phyloP scores from a whole-genome alignment of 2,888 invertebrate genomes.

The Chalcis sispes region DNA sequence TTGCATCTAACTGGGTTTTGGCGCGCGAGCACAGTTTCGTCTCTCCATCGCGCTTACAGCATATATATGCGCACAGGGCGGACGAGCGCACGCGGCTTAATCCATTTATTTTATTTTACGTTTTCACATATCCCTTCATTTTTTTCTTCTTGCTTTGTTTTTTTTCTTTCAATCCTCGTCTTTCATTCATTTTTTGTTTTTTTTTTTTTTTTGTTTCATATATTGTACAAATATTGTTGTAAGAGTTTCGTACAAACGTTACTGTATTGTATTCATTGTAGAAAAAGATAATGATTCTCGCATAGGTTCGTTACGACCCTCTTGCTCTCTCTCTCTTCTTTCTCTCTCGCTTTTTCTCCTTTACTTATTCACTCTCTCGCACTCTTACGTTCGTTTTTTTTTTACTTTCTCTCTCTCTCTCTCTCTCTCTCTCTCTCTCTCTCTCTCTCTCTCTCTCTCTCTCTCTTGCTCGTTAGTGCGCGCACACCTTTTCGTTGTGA shows the following conservation, averaged over 20 bases:
- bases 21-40: conserved; percentile 65
- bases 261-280: conserved; percentile 66
- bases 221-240: conserved; percentile 75
- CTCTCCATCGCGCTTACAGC: too few species aligned
- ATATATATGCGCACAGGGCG: too few species aligned
- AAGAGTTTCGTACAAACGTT: conserved; percentile 76
- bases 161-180: too few species aligned
- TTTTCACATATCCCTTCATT: too few species aligned
- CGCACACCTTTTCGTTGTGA: too few species aligned
- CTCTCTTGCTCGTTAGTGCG: conserved; percentile 4
- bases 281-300: conserved; percentile 74
- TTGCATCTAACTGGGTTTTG: conserved; percentile 75
- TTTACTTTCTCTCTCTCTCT: conserved; percentile 59
- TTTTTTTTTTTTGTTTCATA: conserved; percentile 60
- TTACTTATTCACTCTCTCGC: conserved; percentile 11
- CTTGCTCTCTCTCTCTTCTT: conserved; percentile 8
- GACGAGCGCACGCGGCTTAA: conserved; percentile 27
- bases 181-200: too few species aligned
- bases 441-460: conserved; percentile 51
- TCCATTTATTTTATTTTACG: conserved; percentile 52
- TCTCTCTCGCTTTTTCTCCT: not conserved
- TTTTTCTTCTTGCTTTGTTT: too few species aligned
- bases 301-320: conserved; percentile 59
- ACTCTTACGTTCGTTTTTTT: conserved; percentile 39
- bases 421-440: conserved; percentile 61